Conservation (phyloP, 2,113 vertebrate genomes). For the Daboia siamensis region DNA sequence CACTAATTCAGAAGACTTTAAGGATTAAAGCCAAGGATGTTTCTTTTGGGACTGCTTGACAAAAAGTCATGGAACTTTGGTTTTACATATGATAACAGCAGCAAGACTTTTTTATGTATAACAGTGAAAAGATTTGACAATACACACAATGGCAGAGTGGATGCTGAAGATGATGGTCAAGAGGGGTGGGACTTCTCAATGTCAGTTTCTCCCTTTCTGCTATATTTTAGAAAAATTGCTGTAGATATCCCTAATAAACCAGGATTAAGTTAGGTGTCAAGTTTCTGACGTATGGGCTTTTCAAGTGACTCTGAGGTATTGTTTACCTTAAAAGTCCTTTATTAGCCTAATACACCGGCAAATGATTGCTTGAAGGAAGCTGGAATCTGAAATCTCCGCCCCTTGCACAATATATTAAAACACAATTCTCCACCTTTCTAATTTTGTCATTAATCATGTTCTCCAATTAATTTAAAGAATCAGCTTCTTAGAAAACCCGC, state of each 20-base stretch:
- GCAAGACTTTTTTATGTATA: not conserved
- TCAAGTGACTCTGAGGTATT: no score
- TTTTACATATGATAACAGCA: not conserved
- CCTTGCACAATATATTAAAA: no score
- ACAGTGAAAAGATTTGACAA: not conserved
- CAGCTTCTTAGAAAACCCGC: no score
- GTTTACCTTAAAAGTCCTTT: no score
- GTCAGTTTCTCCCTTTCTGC: not conserved
- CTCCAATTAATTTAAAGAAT: no score
- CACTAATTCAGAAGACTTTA: not conserved
- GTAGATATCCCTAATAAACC: not conserved
- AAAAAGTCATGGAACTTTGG: not conserved
- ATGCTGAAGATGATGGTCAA: not conserved
- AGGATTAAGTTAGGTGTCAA: not conserved
- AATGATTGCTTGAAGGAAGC: no score
- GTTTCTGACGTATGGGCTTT: no score
- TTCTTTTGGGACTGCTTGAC: not conserved
- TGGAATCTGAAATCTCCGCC: no score
- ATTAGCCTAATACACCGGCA: no score
- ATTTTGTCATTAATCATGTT: no score
- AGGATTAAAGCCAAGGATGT: not conserved
- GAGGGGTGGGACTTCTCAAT: not conserved
- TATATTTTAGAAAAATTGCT: not conserved
- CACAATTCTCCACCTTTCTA: no score
- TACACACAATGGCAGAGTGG: not conserved